A percentile compares a stretch with the other conserved stretches of the same genome.
phyloP scores from a whole-genome alignment of 2,888 invertebrate genomes.

The Hypomecis atomaria region DNA sequence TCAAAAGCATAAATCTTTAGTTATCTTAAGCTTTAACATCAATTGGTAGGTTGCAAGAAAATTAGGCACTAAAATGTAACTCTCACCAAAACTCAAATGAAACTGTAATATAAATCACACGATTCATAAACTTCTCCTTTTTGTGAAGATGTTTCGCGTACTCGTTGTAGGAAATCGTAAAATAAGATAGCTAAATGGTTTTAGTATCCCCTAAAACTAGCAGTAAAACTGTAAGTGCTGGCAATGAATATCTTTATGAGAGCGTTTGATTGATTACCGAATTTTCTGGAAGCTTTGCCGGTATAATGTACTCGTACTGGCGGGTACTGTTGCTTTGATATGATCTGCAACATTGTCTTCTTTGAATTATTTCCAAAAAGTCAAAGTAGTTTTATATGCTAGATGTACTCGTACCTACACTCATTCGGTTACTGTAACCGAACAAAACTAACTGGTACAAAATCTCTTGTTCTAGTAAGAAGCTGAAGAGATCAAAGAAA shows the following conservation, averaged over 20 bases:
- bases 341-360: neutral
- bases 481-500: constrained; percentile 15
- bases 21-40: neutral
- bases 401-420: neutral
- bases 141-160: constrained; percentile 60
- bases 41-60: constrained; percentile 18
- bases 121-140: constrained; percentile 66
- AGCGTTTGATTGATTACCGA: constrained; percentile 75
- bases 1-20: too few species aligned
- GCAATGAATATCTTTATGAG: constrained; percentile 77
- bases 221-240: constrained; percentile 71
- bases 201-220: constrained; percentile 76
- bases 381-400: too few species aligned
- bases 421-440: neutral
- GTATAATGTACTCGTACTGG: constrained; percentile 10
- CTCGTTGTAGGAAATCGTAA: constrained; percentile 69
- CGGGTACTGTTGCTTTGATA: constrained; percentile 6
- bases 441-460: too few species aligned
- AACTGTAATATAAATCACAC: constrained; percentile 54
- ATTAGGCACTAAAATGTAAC: constrained; percentile 32
- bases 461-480: neutral
- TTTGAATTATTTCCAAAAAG: neutral
- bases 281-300: constrained; percentile 51
- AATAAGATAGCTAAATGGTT: constrained; percentile 77
- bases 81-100: constrained; percentile 30